phyloP scores from a whole-genome alignment of 2,888 invertebrate genomes.

The Heliconius ismenius region DNA sequence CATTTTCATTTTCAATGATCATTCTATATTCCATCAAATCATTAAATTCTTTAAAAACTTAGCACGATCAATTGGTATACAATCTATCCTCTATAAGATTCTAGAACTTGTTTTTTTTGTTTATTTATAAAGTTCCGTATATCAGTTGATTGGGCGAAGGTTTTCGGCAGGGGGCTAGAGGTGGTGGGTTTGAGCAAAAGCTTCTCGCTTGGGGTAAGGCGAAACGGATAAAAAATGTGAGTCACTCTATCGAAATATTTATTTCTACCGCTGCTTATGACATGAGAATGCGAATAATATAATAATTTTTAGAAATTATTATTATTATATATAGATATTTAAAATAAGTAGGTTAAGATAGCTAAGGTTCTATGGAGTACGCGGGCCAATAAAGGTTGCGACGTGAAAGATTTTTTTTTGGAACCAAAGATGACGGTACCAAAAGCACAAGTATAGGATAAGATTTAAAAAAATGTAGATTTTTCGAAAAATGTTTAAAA shows the following conservation, averaged over 20 bases:
- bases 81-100: slow-evolving; percentile 36
- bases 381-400: slow-evolving; percentile 77
- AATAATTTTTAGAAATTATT: slow-evolving; percentile 70
- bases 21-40: neutral
- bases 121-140: slow-evolving; percentile 30
- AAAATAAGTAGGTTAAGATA: slow-evolving; percentile 51
- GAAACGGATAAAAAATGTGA: slow-evolving; percentile 67
- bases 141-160: slow-evolving; percentile 28
- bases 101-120: slow-evolving; percentile 33
- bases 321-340: slow-evolving; percentile 41
- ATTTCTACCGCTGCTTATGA: slow-evolving; percentile 72
- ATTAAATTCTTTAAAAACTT: slow-evolving; percentile 18
- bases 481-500: slow-evolving; percentile 80
- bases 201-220: slow-evolving; percentile 25
- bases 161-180: slow-evolving; percentile 24
- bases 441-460: slow-evolving; percentile 68
- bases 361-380: slow-evolving; percentile 66
- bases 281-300: slow-evolving; percentile 59
- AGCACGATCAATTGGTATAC: slow-evolving; percentile 31
- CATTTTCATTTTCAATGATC: neutral
- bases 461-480: slow-evolving; percentile 72
- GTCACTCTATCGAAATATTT: slow-evolving; percentile 68
- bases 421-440: slow-evolving; percentile 44
- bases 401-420: slow-evolving; percentile 46
- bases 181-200: slow-evolving; percentile 29